phyloP scores from a whole-genome alignment of 2,113 vertebrate species.

The Ciconia maguari region DNA sequence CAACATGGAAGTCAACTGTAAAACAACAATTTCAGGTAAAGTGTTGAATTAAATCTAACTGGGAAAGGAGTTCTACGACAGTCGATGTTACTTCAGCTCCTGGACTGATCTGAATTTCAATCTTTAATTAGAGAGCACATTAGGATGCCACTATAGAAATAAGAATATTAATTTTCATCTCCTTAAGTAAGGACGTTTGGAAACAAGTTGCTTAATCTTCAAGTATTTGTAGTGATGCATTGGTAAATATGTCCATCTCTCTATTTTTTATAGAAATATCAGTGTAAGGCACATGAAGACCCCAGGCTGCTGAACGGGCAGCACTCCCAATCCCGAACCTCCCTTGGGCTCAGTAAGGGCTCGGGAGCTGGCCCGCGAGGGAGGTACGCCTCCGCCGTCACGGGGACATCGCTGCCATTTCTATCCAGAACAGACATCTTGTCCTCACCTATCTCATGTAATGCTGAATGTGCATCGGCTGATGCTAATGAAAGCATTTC shows the following conservation, averaged over 20 bases:
- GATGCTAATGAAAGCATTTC: not conserved
- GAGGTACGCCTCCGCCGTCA: accelerated
- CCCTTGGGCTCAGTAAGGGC: not conserved
- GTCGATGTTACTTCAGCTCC: not conserved
- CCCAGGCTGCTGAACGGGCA: not conserved
- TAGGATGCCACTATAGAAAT: not conserved
- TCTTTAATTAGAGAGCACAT: not conserved
- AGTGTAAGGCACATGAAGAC: not conserved
- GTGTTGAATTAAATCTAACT: not conserved
- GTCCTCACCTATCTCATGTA: not conserved
- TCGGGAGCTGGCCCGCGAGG: accelerated
- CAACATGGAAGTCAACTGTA: not conserved
- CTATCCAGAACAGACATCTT: not conserved
- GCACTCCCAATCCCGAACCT: accelerated
- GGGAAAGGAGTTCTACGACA: not conserved
- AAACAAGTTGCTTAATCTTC: not conserved
- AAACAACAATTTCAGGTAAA: not conserved
- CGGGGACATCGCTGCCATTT: accelerated
- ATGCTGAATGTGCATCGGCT: accelerated
- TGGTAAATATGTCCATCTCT: not conserved
- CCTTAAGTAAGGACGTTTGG: not conserved
- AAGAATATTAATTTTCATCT: not conserved
- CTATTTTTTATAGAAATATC: not conserved
- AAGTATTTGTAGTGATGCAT: not conserved
- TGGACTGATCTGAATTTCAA: not conserved